Conservation (phyloP, 2,888 invertebrate genomes). For the Frankliniella fusca region DNA sequence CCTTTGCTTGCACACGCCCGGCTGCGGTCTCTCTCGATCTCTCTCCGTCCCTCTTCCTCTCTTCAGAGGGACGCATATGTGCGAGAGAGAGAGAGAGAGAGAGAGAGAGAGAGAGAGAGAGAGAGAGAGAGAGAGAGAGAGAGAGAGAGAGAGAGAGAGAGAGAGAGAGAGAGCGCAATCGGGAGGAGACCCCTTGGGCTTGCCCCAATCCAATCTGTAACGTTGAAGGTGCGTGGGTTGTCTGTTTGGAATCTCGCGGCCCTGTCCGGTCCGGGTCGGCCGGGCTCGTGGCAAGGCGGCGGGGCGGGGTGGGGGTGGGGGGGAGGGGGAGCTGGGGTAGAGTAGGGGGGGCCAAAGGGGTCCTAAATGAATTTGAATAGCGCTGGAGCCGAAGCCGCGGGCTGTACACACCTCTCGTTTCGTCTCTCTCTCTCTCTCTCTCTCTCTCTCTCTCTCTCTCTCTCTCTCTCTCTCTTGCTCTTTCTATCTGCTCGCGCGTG, state of each 20-base stretch:
- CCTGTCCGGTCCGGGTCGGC: not conserved
- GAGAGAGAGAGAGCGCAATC: too few relatives aligned
- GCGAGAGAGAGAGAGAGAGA: too few relatives aligned
- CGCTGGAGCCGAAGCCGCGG: not conserved
- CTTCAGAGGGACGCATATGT: too few relatives aligned
- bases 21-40: too few relatives aligned
- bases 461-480: too few relatives aligned
- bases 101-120: too few relatives aligned
- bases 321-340: not conserved
- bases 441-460: not conserved
- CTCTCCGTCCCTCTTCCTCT: too few relatives aligned
- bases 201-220: conserved; percentile 15
- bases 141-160: too few relatives aligned
- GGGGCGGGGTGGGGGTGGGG: not conserved
- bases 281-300: not conserved
- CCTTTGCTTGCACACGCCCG: too few relatives aligned
- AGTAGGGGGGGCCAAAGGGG: not conserved
- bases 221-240: conserved; percentile 16
- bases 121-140: too few relatives aligned
- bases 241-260: conserved; percentile 17
- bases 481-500: too few relatives aligned
- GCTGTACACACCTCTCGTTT: not conserved
- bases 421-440: not conserved
- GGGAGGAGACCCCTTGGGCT: too few relatives aligned
- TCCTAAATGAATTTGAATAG: conserved; percentile 15